Base-by-base conservation (phyloP, 1,140 invertebrate genomes). In the Dufourea novaeangliae region DNA sequence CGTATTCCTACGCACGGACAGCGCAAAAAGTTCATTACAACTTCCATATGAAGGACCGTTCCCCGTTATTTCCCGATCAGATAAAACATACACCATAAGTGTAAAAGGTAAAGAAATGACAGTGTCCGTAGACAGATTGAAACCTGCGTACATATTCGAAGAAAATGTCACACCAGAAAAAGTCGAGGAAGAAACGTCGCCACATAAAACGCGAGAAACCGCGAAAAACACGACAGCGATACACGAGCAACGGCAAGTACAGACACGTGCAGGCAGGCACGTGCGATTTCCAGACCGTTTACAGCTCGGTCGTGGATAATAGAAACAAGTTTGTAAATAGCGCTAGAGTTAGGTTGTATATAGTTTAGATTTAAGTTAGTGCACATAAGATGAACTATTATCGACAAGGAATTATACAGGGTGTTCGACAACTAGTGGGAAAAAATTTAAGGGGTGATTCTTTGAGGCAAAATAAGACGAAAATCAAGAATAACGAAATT, bases 1-100 rank as follows among this genome's bases (percentile, higher is more conserved):
- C 63, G 86, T 87, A 8, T 88, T 86, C 59, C 1, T 86, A 11
- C 67, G 87, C 0, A 7, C 46, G 8, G 83, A 85, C 56, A 20
- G 61, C 0, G 71, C 78, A 0, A 56, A 52, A 7, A 32, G 46
- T 3, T 61, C 82, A 0, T 37, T 80, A 0, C 62, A 78, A 27
- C 29, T 56, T 17, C 78, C 83, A 1, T 83, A 85, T 50, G 44
- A 74, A 22, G 83, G 83, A 44, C 86, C 84, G 8, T 62, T 41
- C 17, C 32, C 32, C 2, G 34, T 62, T 10, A 22, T 62, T 22
- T 22, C 20, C 3, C 20, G 59, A 12, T n/a, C n/a, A 2, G 10
- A 37, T 3, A 62, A 62, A 62, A 62, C 59, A 12, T 62, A 22
- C 20, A n/a, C 22, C 1, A 12, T 62, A 1, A 2, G 12, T 0